phyloP scores from a whole-genome alignment of 2,888 invertebrate species.

The Blomia tropicalis region DNA sequence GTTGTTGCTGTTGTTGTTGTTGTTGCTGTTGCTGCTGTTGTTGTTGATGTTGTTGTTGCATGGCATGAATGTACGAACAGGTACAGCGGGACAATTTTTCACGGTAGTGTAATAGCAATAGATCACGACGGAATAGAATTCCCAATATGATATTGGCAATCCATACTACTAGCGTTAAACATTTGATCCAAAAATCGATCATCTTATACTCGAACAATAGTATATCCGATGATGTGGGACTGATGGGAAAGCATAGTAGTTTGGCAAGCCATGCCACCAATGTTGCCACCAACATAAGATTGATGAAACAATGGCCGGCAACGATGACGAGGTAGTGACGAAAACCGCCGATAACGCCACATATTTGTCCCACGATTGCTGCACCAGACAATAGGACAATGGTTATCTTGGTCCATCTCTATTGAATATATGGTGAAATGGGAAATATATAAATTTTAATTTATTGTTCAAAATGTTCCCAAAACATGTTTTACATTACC shows the following conservation, averaged over 20 bases:
- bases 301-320: background rate
- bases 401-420: conserved; percentile 1
- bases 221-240: background rate
- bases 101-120: background rate
- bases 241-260: background rate
- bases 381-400: conserved; percentile 1
- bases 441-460: background rate
- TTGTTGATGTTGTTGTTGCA: background rate
- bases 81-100: background rate
- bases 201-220: background rate
- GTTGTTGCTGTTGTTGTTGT: background rate
- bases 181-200: background rate
- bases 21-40: background rate
- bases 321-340: background rate
- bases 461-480: too few relatives aligned
- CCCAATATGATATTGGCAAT: background rate
- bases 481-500: background rate
- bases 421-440: background rate
- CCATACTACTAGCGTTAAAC: background rate
- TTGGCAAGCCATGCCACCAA: background rate
- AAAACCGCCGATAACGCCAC: background rate
- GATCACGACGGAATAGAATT: background rate
- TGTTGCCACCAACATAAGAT: background rate
- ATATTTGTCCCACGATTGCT: background rate
- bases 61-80: conserved; percentile 6